Evolutionary conservation across 2,888 invertebrate genomes (phyloP).

Genomic region (Alcis repandata): DNA sequence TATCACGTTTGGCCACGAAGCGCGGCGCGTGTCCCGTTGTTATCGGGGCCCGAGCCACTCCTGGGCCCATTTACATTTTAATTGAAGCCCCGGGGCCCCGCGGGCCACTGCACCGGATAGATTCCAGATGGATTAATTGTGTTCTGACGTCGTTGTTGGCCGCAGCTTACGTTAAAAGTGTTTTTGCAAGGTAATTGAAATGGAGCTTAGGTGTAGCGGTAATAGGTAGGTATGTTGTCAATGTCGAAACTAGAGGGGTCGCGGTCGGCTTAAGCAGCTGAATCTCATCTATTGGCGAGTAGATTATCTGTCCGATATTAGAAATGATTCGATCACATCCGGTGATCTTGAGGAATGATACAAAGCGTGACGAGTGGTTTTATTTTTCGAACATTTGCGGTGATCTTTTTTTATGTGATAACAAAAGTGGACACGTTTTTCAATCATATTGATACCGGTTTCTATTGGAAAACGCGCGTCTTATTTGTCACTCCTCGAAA

Average conservation of each 20-base stretch:
- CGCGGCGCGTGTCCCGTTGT: conserved; percentile 31
- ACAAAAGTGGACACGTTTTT: too few relatives aligned
- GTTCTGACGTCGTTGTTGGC: conserved; percentile 35
- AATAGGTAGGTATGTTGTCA: background rate
- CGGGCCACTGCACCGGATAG: conserved; percentile 43
- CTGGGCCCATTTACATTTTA: conserved; percentile 49
- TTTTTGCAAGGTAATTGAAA: conserved; percentile 42
- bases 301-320: too few relatives aligned
- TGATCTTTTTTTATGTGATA: too few relatives aligned
- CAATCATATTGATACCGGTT: too few relatives aligned
- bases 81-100: conserved; percentile 41
- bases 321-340: too few relatives aligned
- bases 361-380: too few relatives aligned
- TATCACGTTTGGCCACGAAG: conserved; percentile 19
- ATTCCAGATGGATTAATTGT: conserved; percentile 48
- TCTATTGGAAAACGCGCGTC: too few relatives aligned
- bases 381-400: too few relatives aligned
- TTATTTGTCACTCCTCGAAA: too few relatives aligned
- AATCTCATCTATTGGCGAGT: too few relatives aligned
- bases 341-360: too few relatives aligned
- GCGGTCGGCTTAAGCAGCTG: background rate
- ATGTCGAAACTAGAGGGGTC: background rate
- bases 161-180: conserved; percentile 38
- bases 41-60: conserved; percentile 24
- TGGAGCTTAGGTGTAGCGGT: conserved; percentile 18